Base-by-base conservation (phyloP, 2,797 vertebrate species). In the Trachops cirrhosus region DNA sequence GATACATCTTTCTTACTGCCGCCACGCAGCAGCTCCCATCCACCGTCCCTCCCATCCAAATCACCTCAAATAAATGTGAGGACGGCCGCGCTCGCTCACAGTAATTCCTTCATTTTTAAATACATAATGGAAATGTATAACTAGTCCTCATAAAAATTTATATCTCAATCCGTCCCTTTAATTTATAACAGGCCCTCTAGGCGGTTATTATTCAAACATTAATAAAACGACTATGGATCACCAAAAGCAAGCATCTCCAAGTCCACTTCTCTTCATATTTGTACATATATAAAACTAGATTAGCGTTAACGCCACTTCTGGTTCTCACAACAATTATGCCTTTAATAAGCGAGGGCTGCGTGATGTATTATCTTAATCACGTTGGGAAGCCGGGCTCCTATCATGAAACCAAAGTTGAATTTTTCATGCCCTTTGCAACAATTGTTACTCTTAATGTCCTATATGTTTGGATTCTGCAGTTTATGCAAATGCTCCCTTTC, bases 191-290 rank as follows among this genome's bases (percentile, higher is more conserved):
- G 98, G 98, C 99, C 99, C 99, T 99, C 98, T 97, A 99, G 99
- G 99, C 99, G 98, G 99, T 99, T 99, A 99, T 99, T 99, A 99
- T 99, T 99, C 99, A 99, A 99, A 99, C 99, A 99, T 99, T 99
- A 99, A 99, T 99, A 99, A 99, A 99, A 99, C 99, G 99, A 98
- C 98, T 98, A 99, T 99, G 99, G 99, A 99, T 99, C 99, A 99
- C 98, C 93, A 98, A 99, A 99, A 99, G 98, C 98, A 98, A 99
- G 99, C 98, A 98, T 98, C 99, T 99, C 99, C 98, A 98, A 98
- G 98, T 99, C 98, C 98, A 91, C 98, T 98, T 99, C 97, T 96
- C 97, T 96, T 99, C 98, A 96, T 98, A 99, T 99, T 99, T 99
- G 99, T 99, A 99, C 99, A 99, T 99, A 99, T 98, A 99, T 98